phyloP scores from a whole-genome alignment of 2,797 vertebrate species.

The Rhinatrema bivittatum region DNA sequence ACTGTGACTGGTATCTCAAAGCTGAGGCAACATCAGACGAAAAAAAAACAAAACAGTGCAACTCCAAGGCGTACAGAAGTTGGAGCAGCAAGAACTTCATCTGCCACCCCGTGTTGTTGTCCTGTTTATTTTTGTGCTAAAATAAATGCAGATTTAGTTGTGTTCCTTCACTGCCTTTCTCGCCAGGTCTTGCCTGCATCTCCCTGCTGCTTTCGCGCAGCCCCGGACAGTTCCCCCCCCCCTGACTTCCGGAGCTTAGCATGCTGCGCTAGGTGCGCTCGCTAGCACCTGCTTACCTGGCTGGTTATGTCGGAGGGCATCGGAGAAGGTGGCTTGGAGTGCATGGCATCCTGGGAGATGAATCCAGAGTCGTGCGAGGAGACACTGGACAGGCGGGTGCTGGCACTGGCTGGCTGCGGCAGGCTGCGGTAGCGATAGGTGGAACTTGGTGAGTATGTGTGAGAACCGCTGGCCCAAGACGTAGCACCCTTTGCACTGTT shows the following conservation, averaged over 20 bases:
- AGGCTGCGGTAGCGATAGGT: conserved; percentile 90
- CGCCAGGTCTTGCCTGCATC: no score
- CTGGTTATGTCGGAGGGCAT: conserved; percentile 95
- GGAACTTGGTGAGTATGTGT: conserved; percentile 86
- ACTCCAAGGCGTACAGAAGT: no score
- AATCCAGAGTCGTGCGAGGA: conserved; percentile 97
- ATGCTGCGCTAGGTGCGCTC: no score
- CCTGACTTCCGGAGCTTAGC: no score
- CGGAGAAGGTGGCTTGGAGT: conserved; percentile 95
- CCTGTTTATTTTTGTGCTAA: no score
- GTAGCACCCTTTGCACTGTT: conserved; percentile 85
- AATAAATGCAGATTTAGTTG: no score
- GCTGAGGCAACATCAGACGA: no score
- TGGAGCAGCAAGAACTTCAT: no score
- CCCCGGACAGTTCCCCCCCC: background rate
- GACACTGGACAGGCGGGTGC: conserved; percentile 86
- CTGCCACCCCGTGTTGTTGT: no score
- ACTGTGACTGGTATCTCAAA: no score
- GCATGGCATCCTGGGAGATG: conserved; percentile 86
- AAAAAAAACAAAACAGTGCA: no score
- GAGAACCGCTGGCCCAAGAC: conserved; percentile 78
- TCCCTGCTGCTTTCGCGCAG: background rate
- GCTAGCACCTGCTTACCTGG: conserved; percentile 76
- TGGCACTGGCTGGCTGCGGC: conserved; percentile 67
- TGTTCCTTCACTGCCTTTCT: no score